Evolutionary conservation across 1,140 invertebrate species (phyloP), one percentile per base, ranked within the genome.

Genomic region (Drosophila pandora): DNA sequence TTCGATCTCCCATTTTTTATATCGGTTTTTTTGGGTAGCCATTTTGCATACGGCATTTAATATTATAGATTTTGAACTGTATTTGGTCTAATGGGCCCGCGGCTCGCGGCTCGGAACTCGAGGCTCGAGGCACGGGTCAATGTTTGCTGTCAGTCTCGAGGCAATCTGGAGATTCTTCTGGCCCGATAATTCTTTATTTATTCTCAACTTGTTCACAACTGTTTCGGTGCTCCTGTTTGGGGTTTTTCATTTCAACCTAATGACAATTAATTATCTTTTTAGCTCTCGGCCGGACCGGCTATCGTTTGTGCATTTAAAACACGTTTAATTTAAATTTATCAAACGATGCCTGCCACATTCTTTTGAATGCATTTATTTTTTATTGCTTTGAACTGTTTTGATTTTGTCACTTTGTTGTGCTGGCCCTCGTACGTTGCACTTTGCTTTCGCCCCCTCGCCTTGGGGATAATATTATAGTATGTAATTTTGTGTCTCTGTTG

Each of bases 251-350:
- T 43, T 43, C 41, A 43, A 49, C 71, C 74, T 61, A 53, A 49
- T 17, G 53, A 2, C 58, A 76, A 87, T 85, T 68, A 78, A 87
- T 87, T 82, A 71, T 73, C 45, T 62, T 59, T 79, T 30, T 73
- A 23, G 41, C 5, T 37, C 32, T 17, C 55, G 34, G 2, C 30
- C 37, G 8, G 28, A 25, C 47, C 47, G 58, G 68, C 58, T 61
- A 64, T 50, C 45, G 70, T 48, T 85, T 87, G 59, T 82, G 83
- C 61, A 88, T 82, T 87, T 71, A 56, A 85, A 87, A 85, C 83
- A 82, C 82, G 82, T 87, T 87, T 85, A 87, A 85, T 85, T 85
- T 60, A 65, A 82, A 85, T 85, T 82, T 87, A 61, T 87, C 68
- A 81, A 81, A 76, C 71, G 69, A 78, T 73, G 74, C 50, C 82